Evolutionary conservation across 2,888 invertebrate genomes (phyloP), one percentile per base, ranked within the genome.

Genomic region (Ypsolopha scabrella): DNA sequence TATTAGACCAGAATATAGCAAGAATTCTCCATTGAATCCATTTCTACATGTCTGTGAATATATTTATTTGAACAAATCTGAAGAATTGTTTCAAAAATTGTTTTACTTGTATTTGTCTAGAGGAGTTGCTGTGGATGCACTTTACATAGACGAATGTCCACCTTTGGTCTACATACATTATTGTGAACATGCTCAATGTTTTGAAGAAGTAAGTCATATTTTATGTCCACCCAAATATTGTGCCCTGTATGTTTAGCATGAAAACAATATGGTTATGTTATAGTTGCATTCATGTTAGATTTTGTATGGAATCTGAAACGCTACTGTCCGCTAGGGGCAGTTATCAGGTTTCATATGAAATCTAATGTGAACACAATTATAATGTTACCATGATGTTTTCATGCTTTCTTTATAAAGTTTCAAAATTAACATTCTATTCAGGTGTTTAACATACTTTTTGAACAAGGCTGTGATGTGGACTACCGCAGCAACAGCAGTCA

Each of bases 381-480:
- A n/a, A n/a, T n/a, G n/a, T n/a, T n/a, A n/a, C n/a, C n/a, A n/a
- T n/a, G n/a, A n/a, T n/a, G n/a, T n/a, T n/a, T n/a, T n/a, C 24
- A 24, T 24, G 24, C 2, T 24, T 24, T 24, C 24, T 24, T 24
- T 4, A 24, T 24, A 24, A 24, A 3, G 24, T 4, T 24, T 2
- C 4, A 24, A 24, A 24, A 24, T 24, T 24, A 24, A 24, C 8
- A 24, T 43, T 51, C 50, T 10, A 67, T 73, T 50, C 64, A 87
- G 87, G 76, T 82, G 14, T 78, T 87, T 50, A 57, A 74, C 54
- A 75, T 86, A 60, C 67, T 87, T 3, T 59, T 72, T 38, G 70
- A 78, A 43, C 72, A 80, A 58, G 80, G 74, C 9, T 82, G 83
- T 54, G 70, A 87, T 66, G 72, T 87, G 37, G 87, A 87, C 59